Percentiles rank a stretch among this genome's conserved stretches.
Evolutionary conservation across 2,888 invertebrate genomes (phyloP).

Genomic region (Diadegma fenestrale): DNA sequence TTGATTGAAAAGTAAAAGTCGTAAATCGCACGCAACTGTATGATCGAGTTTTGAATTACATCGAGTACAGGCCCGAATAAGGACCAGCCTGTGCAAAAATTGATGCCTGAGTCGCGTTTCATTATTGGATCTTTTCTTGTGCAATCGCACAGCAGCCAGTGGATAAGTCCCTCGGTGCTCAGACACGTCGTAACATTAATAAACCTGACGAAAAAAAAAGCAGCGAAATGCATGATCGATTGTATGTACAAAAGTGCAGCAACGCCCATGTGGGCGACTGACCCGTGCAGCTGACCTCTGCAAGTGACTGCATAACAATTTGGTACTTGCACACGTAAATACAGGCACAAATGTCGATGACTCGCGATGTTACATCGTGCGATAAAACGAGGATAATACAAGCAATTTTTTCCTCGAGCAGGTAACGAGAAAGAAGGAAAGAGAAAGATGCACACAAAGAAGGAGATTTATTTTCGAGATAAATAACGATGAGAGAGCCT

Average conservation of each 20-base stretch:
- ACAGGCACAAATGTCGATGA: constrained; percentile 43
- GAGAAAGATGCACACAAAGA: constrained; percentile 26
- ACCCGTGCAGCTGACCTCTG: constrained; percentile 19
- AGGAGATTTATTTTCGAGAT: constrained; percentile 72
- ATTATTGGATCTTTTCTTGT: background rate
- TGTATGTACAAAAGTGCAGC: constrained; percentile 29
- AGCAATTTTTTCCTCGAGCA: constrained; percentile 34
- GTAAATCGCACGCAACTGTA: background rate
- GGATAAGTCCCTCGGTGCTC: constrained; percentile 25
- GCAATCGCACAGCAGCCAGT: constrained; percentile 1
- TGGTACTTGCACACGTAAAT: background rate
- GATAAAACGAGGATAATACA: constrained; percentile 54
- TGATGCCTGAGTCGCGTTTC: background rate
- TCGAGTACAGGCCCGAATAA: background rate
- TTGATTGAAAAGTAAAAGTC: constrained; percentile 6
- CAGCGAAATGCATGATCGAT: constrained; percentile 10
- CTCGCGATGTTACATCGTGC: constrained; percentile 46
- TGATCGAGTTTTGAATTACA: background rate
- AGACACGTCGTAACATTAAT: constrained; percentile 11
- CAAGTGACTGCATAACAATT: constrained; percentile 34
- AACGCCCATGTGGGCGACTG: constrained; percentile 36
- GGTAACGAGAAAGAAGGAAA: constrained; percentile 39
- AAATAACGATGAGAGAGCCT: constrained; percentile 70
- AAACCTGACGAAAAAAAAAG: constrained; percentile 13
- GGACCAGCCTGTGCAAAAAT: background rate